Evolutionary conservation across 64 coral and sea anemone species (phyloP), one percentile per base, ranked within the genome.

Genomic region (Stichodactyla helianthus): DNA sequence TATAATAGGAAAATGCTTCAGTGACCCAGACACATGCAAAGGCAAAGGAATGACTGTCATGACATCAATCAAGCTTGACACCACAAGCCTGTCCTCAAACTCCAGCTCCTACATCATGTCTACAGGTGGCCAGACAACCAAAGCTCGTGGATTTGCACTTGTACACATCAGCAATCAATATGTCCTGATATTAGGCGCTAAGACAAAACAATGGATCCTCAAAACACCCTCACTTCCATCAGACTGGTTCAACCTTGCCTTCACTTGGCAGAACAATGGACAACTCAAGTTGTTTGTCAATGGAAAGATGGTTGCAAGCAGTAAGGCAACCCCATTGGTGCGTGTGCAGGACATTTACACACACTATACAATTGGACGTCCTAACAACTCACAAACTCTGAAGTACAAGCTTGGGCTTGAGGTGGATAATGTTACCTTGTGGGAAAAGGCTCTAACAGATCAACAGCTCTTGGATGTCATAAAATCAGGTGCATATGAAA

Each of bases 91-190:
- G 10, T 88, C 61, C 11, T 51, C 88, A 18, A 93, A 82, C 5
- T 85, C 88, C 58, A 93, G 94, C 25, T 92, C 90, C 2, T 96
- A 96, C 56, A 82, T 96, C 70, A 84, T 96, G 78, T 96, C 94
- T 14, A 90, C 86, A 52, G 94, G 94, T 13, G 94, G 94, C 26
- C 94, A 96, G 55, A 90, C 94, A 6, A 96, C 94, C 55, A 89
- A 87, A 59, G 88, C 91, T 11, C 94, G 94, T 50, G 91, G 94
- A 50, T 96, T 96, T 85, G 94, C 94, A 22, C 56, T 96, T 57
- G 14, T 96, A 2, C 79, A 93, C 80, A 55, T 93, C 5, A 65
- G 62, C 27, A 93, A 93, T 17, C 88, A 79, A 23, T 96, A 93
- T 54, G 91, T 96, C n/a, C 79, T 93, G 25, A 96, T 96, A 62